A percentile compares a stretch with the other conserved stretches of the same genome.
phyloP scores from a whole-genome alignment of 2,113 vertebrate species.

The Reinhardtius hippoglossoides region DNA sequence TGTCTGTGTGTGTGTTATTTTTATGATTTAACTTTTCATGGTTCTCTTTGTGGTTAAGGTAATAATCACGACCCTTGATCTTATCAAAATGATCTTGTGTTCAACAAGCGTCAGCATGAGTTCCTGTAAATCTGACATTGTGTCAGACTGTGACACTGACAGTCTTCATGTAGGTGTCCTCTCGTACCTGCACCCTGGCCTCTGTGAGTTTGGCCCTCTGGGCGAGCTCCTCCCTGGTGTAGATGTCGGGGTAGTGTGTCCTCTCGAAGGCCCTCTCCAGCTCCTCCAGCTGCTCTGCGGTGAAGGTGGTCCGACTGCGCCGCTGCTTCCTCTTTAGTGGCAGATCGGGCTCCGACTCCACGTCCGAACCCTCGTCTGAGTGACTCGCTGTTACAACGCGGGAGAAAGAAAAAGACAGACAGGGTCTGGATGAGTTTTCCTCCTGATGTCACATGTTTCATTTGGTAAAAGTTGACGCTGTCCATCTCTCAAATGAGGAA shows the following conservation, averaged over 20 bases:
- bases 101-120: background rate
- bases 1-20: constrained; percentile 6
- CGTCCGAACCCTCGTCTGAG: constrained; percentile 94
- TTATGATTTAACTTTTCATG: constrained; percentile 17
- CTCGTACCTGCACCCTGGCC: constrained; percentile 92
- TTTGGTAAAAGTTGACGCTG: background rate
- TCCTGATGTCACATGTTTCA: background rate
- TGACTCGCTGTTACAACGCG: constrained; percentile 83
- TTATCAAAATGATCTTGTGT: background rate
- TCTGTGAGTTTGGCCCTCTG: constrained; percentile 95
- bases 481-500: too few relatives aligned
- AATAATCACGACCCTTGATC: background rate
- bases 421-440: background rate
- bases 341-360: constrained; percentile 94
- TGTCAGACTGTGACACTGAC: background rate
- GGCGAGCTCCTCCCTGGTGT: constrained; percentile 94
- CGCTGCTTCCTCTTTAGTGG: constrained; percentile 95
- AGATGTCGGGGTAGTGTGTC: constrained; percentile 97
- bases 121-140: background rate
- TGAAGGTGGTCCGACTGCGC: constrained; percentile 94
- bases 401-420: background rate
- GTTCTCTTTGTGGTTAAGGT: background rate
- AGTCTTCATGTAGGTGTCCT: background rate
- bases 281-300: constrained; percentile 94
- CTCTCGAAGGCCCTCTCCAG: constrained; percentile 94